A percentile compares a stretch with the other conserved stretches of the same genome.
These are phyloP conservation scores for Agriopis leucophaearia DNA, from an alignment of 2,888 invertebrate species.

Conservation along the genomic window DNA sequence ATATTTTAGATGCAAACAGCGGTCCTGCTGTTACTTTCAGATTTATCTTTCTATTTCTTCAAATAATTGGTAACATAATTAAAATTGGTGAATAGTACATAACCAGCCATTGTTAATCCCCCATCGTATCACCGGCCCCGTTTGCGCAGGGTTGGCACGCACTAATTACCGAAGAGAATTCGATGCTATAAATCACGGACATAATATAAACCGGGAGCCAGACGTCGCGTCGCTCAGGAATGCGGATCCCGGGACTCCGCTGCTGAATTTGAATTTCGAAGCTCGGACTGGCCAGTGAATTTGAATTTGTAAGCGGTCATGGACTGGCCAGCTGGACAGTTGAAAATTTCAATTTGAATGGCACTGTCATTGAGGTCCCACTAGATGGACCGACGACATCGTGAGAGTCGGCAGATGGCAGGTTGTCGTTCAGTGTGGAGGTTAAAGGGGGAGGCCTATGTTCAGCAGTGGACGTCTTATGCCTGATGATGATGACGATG, in stretches of 20 bases:
- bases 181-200: constrained; percentile 85
- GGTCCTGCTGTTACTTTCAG: too few relatives aligned
- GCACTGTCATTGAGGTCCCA: too few relatives aligned
- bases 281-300: constrained; percentile 46
- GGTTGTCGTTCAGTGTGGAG: too few relatives aligned
- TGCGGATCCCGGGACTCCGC: constrained; percentile 70
- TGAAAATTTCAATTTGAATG: background rate
- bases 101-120: constrained; percentile 32
- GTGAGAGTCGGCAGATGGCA: too few relatives aligned
- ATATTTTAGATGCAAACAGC: too few relatives aligned
- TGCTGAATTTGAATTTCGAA: constrained; percentile 66
- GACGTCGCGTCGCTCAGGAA: constrained; percentile 75
- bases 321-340: background rate
- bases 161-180: constrained; percentile 85
- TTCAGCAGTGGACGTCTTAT: too few relatives aligned
- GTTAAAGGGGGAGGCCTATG: too few relatives aligned
- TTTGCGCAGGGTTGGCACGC: constrained; percentile 74
- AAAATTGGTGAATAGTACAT: background rate
- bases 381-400: too few relatives aligned
- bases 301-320: constrained; percentile 28
- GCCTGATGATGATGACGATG: too few relatives aligned
- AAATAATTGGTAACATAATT: background rate
- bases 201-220: constrained; percentile 79
- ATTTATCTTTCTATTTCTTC: too few relatives aligned
- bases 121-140: constrained; percentile 48